These are phyloP conservation scores for Phenacoccus solenopsis DNA, from an alignment of 1,140 invertebrate species.

Conservation along the genomic window DNA sequence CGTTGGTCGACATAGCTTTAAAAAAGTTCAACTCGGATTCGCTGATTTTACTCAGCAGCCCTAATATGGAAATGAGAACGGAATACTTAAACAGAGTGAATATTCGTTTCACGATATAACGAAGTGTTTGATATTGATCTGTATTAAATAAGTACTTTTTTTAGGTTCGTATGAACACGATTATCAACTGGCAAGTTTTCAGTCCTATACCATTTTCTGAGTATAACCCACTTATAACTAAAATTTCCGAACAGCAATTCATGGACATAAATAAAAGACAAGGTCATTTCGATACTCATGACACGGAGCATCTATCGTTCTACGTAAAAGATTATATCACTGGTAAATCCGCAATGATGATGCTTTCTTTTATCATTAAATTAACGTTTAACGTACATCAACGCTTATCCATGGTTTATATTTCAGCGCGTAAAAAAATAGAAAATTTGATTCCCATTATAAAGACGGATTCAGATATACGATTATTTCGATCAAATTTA, in stretches of 20 bases:
- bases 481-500: constrained; percentile 20
- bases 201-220: constrained; percentile 68
- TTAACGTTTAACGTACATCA: too few relatives aligned
- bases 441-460: constrained; percentile 45
- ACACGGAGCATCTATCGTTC: constrained; percentile 62
- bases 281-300: constrained; percentile 63
- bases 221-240: constrained; percentile 51
- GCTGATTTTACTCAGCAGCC: constrained; percentile 49
- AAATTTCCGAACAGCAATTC: constrained; percentile 38
- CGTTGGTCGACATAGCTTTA: constrained; percentile 52
- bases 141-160: constrained; percentile 20
- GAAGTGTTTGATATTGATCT: not conserved
- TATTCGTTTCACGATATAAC: constrained; percentile 24
- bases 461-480: constrained; percentile 47
- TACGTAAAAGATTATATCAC: constrained; percentile 65
- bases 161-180: constrained; percentile 74
- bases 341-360: constrained; percentile 47
- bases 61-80: constrained; percentile 50
- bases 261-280: constrained; percentile 62
- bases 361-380: not conserved
- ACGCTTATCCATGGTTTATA: not conserved
- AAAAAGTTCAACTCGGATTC: constrained; percentile 56
- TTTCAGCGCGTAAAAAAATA: constrained; percentile 39
- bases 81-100: constrained; percentile 72
- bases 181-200: constrained; percentile 63